Evolutionary conservation across 2,797 vertebrate genomes (phyloP).

Genomic region (Otolemur crassicaudatus): DNA sequence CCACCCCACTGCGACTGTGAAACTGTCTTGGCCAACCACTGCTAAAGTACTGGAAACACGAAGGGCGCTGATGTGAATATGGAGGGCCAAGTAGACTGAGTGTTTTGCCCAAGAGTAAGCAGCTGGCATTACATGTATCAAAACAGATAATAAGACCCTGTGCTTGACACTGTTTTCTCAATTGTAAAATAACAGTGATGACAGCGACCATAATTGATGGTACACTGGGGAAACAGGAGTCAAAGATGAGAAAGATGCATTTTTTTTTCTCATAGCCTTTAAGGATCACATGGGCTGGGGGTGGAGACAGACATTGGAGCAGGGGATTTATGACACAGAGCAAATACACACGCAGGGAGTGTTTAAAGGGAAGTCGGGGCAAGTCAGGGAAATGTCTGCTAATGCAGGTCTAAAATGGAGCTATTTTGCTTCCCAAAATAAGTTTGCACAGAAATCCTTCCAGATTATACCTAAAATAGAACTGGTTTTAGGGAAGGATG

Average conservation of each 20-base stretch:
- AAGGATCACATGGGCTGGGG: fast-evolving
- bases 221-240: background rate
- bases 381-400: background rate
- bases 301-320: background rate
- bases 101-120: background rate
- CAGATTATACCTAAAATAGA: background rate
- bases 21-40: too few relatives aligned
- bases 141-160: background rate
- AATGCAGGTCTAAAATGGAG: background rate
- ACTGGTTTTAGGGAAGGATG: background rate
- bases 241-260: background rate
- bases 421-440: background rate
- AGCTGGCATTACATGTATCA: background rate
- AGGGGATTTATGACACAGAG: background rate
- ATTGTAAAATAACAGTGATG: background rate
- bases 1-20: too few relatives aligned
- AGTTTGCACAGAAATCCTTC: conserved; percentile 23
- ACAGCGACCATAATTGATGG: background rate
- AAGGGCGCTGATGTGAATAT: background rate
- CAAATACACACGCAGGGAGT: background rate
- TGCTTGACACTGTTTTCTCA: background rate
- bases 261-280: background rate
- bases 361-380: background rate
- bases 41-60: too few relatives aligned
- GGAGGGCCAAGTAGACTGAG: background rate